phyloP scores from a whole-genome alignment of 2,113 vertebrate species.

The Mystacornis crossleyi region DNA sequence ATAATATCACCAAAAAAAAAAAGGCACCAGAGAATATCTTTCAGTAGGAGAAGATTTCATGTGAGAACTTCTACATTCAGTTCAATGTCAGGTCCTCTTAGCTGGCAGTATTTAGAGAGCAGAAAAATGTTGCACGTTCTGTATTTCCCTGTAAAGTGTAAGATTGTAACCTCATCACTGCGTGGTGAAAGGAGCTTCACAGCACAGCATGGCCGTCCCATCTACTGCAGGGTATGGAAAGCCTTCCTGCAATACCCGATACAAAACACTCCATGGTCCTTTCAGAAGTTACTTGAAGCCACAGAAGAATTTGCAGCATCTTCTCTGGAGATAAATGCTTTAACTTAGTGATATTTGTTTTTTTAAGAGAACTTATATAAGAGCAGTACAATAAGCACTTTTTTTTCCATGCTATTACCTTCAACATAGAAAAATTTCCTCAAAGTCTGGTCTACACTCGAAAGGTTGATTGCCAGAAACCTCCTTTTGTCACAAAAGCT shows the following conservation, averaged over 20 bases:
- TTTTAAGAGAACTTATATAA: background rate
- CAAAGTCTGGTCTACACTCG: background rate
- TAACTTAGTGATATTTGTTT: background rate
- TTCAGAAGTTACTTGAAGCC: background rate
- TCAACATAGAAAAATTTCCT: background rate
- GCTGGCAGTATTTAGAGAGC: background rate
- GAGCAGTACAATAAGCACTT: background rate
- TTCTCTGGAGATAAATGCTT: background rate
- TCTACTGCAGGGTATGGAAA: background rate
- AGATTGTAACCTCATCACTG: background rate
- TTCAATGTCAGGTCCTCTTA: background rate
- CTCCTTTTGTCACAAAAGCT: background rate
- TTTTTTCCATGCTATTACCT: background rate
- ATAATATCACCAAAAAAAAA: background rate
- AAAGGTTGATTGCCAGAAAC: background rate
- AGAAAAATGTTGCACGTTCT: background rate
- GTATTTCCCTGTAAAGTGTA: background rate
- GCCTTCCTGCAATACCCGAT: background rate
- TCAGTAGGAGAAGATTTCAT: background rate
- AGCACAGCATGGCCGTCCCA: background rate
- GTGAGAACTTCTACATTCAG: background rate
- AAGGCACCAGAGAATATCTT: background rate
- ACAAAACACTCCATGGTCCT: background rate
- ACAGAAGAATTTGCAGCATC: background rate
- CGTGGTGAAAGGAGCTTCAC: background rate